Evolutionary conservation across 2,888 invertebrate genomes (phyloP).

Genomic region (Psylliodes chrysocephalus): DNA sequence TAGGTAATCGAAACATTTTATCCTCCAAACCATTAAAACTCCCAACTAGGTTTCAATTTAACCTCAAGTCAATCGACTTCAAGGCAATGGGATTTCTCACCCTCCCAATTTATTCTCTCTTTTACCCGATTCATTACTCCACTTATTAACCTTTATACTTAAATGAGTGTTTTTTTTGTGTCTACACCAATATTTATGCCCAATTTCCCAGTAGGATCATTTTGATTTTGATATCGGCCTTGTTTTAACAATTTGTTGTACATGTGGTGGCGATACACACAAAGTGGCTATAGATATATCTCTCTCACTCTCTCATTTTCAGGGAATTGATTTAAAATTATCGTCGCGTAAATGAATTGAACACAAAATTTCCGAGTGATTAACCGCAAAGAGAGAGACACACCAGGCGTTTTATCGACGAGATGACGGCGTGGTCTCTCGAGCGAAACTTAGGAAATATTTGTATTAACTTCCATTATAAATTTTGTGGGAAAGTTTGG

Average conservation of each 20-base stretch:
- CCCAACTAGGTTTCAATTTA: too few relatives aligned
- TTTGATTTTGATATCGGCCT: not conserved
- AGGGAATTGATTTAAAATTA: slow-evolving; percentile 11
- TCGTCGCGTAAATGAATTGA: slow-evolving; percentile 16
- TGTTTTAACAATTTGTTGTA: not conserved
- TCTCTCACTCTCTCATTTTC: not conserved
- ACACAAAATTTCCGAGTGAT: slow-evolving; percentile 22
- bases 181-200: not conserved
- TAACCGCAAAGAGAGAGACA: slow-evolving; percentile 1
- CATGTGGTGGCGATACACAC: not conserved
- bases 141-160: too few relatives aligned
- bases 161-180: too few relatives aligned
- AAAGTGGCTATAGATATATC: not conserved
- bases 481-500: too few relatives aligned
- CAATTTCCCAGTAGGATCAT: not conserved
- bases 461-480: too few relatives aligned
- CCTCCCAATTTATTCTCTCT: too few relatives aligned
- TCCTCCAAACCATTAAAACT: too few relatives aligned
- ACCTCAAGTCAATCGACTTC: too few relatives aligned
- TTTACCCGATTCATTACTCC: too few relatives aligned
- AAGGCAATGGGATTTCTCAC: too few relatives aligned
- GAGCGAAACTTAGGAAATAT: slow-evolving; percentile 17
- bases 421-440: not conserved
- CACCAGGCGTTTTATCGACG: slow-evolving; percentile 12
- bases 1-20: too few relatives aligned